Percentiles rank a stretch among this genome's conserved stretches.
phyloP scores from a whole-genome alignment of 1,140 invertebrate species.

The Pristionchus pacificus region DNA sequence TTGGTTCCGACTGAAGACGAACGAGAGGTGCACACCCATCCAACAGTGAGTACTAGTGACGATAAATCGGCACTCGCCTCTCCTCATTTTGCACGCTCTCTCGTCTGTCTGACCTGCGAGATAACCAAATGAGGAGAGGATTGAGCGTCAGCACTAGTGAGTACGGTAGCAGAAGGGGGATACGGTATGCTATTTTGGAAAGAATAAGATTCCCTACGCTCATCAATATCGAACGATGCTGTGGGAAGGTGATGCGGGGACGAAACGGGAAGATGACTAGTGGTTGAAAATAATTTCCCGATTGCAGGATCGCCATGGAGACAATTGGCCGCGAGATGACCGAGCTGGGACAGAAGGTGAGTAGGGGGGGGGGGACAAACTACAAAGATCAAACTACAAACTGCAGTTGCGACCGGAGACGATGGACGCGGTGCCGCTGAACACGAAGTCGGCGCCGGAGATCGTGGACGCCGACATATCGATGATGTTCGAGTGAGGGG shows the following conservation, averaged over 20 bases:
- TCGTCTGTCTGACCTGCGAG: too few relatives aligned
- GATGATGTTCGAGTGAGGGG: background rate
- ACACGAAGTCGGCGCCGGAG: background rate
- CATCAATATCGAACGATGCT: too few relatives aligned
- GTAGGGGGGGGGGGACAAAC: too few relatives aligned
- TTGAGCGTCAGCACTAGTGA: too few relatives aligned
- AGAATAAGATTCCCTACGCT: background rate
- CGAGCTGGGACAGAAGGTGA: background rate
- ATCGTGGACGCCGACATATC: background rate
- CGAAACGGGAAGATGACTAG: too few relatives aligned
- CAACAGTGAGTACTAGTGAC: too few relatives aligned
- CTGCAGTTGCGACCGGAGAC: too few relatives aligned
- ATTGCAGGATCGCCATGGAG: background rate
- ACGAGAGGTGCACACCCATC: background rate
- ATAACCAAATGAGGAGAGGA: too few relatives aligned
- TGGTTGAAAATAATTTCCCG: background rate
- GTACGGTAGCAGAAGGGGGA: background rate
- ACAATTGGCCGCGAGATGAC: background rate
- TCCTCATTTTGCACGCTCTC: too few relatives aligned
- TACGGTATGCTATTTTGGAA: background rate
- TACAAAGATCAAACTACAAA: too few relatives aligned
- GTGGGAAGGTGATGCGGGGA: too few relatives aligned
- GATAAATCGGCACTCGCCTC: too few relatives aligned
- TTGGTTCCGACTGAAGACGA: background rate
- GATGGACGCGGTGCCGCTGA: background rate